These are phyloP conservation scores for Oligia latruncula DNA, from an alignment of 2,888 invertebrate genomes.

Conservation along the genomic window DNA sequence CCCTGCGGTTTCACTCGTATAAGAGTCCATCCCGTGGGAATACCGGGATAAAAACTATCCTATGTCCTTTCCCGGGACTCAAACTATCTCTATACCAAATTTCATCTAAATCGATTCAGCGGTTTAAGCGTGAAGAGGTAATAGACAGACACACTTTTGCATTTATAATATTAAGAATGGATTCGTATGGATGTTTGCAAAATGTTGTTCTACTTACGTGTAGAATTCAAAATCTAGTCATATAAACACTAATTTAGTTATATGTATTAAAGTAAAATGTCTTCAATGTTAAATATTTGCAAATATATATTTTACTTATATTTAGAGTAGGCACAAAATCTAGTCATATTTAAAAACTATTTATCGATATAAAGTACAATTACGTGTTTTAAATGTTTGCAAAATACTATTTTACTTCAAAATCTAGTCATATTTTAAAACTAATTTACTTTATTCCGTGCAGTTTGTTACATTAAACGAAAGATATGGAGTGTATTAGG, in stretches of 20 bases:
- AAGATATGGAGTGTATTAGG: neutral
- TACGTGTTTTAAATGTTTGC: neutral
- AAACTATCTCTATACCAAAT: too few species aligned
- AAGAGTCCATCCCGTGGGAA: too few species aligned
- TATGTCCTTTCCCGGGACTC: too few species aligned
- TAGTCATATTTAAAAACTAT: neutral
- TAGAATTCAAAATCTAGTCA: neutral
- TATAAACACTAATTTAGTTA: neutral
- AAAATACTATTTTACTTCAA: neutral
- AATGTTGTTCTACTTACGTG: neutral
- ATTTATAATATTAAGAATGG: neutral
- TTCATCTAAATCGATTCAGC: too few species aligned
- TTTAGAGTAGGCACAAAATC: neutral
- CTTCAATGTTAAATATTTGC: neutral
- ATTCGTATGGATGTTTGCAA: neutral
- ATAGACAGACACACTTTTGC: too few species aligned
- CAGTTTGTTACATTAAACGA: neutral
- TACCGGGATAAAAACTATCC: too few species aligned
- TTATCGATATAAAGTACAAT: neutral
- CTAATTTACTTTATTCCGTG: neutral
- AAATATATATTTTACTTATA: conserved; percentile 17
- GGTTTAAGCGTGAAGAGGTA: too few species aligned
- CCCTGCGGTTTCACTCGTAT: too few species aligned
- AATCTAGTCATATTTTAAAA: conserved; percentile 3
- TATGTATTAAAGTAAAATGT: neutral